A percentile compares a stretch with the other conserved stretches of the same genome.
Evolutionary conservation across 2,113 vertebrate genomes (phyloP).

Genomic region (Etheostoma cragini): DNA sequence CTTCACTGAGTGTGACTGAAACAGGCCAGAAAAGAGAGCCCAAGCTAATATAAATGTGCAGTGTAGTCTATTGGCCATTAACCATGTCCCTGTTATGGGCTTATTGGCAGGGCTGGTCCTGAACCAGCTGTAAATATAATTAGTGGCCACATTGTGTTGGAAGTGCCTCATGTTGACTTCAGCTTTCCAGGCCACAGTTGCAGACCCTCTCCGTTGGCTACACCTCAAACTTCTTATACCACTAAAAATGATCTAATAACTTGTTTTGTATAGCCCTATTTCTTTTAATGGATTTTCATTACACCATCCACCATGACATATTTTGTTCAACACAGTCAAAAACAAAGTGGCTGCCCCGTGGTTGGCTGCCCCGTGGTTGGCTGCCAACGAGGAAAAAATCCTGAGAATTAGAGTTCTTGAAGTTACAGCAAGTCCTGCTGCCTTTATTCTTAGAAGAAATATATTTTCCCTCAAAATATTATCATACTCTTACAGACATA

Average conservation of each 20-base stretch:
- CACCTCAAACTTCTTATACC: constrained; percentile 38
- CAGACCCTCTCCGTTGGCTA: constrained; percentile 40
- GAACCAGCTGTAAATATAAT: constrained; percentile 73
- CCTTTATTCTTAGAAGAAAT: constrained; percentile 21
- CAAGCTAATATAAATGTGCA: not conserved
- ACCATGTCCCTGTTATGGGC: constrained; percentile 38
- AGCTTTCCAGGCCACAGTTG: constrained; percentile 61
- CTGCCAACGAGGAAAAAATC: constrained; percentile 38
- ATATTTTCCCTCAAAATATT: constrained; percentile 58
- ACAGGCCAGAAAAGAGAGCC: not conserved
- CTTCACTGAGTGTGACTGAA: not conserved
- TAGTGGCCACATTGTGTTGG: constrained; percentile 63
- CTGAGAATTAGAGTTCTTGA: constrained; percentile 54
- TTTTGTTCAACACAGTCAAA: constrained; percentile 29
- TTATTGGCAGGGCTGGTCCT: constrained; percentile 59
- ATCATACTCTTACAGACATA: constrained; percentile 17
- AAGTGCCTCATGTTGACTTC: constrained; percentile 54
- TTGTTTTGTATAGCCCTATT: constrained; percentile 41
- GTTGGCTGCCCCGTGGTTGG: constrained; percentile 24
- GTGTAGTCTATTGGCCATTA: constrained; percentile 34
- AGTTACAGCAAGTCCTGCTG: constrained; percentile 43
- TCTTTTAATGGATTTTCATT: constrained; percentile 40
- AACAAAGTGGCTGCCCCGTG: constrained; percentile 29
- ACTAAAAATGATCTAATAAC: constrained; percentile 42
- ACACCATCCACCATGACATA: constrained; percentile 37